These are phyloP conservation scores for Psittacula cyanocephala DNA, from an alignment of 2,113 vertebrate species.

Conservation along the genomic window DNA sequence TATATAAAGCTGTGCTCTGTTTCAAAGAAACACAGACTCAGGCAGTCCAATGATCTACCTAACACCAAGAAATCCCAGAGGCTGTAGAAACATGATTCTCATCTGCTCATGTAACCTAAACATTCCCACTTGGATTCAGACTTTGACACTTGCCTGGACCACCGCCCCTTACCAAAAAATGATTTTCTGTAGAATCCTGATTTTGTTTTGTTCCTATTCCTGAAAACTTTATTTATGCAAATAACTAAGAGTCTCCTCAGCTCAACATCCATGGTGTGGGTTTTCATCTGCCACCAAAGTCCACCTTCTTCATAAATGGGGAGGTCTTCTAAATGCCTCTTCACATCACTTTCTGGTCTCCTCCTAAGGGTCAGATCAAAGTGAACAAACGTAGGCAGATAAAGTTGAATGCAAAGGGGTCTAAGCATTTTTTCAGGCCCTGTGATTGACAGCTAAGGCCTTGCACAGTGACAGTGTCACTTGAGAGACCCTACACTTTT, in stretches of 20 bases:
- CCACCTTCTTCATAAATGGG: neutral
- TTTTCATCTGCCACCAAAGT: neutral
- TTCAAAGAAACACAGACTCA: neutral
- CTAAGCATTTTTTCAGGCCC: neutral
- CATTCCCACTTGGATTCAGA: neutral
- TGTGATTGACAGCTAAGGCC: constrained; percentile 76
- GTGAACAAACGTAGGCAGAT: neutral
- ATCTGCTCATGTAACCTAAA: neutral
- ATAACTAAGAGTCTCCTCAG: neutral
- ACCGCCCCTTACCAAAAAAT: neutral
- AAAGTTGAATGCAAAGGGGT: constrained; percentile 16
- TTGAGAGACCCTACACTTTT: constrained; percentile 65
- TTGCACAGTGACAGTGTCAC: constrained; percentile 72
- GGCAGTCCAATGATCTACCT: neutral
- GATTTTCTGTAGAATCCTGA: neutral
- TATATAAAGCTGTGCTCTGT: neutral
- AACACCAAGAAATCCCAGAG: neutral
- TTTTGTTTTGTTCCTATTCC: neutral
- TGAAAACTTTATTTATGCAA: neutral
- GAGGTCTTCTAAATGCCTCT: neutral
- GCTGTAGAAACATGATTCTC: accelerated
- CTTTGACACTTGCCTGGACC: neutral
- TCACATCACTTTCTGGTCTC: neutral
- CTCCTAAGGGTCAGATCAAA: constrained; percentile 24
- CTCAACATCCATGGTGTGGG: accelerated